Percentiles rank a stretch among this genome's conserved stretches.
phyloP scores from a whole-genome alignment of 2,888 invertebrate species.

The Eristalis pertinax region DNA sequence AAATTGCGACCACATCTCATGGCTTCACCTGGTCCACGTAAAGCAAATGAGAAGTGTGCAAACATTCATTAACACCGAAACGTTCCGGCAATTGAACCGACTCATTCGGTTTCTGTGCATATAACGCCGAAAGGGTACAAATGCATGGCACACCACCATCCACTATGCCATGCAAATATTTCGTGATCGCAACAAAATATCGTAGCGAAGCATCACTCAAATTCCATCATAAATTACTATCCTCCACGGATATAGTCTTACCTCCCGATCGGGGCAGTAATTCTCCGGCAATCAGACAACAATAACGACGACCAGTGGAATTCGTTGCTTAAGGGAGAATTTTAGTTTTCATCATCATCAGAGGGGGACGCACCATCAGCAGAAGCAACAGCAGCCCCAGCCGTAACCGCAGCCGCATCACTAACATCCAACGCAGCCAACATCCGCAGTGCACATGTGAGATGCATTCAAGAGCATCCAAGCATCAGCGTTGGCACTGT shows the following conservation, averaged over 20 bases:
- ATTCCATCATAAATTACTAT: conserved; percentile 57
- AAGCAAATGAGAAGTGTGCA: neutral
- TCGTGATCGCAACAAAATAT: conserved; percentile 32
- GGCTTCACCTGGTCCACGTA: neutral
- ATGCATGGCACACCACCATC: neutral
- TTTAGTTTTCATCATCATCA: conserved; percentile 62
- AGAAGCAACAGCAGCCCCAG: conserved; percentile 5
- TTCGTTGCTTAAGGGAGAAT: conserved; percentile 67
- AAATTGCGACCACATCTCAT: neutral
- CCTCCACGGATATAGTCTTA: neutral
- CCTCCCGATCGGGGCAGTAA: conserved; percentile 25
- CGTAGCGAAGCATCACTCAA: conserved; percentile 50
- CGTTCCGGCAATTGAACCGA: neutral
- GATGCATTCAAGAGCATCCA: conserved; percentile 32
- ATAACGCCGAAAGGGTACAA: neutral
- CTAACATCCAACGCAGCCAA: conserved; percentile 36
- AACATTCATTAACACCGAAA: neutral
- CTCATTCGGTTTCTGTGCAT: neutral
- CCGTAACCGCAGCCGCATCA: conserved; percentile 4
- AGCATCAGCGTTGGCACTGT: neutral
- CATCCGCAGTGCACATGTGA: conserved; percentile 50
- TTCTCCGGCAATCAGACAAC: conserved; percentile 61
- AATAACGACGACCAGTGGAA: conserved; percentile 66
- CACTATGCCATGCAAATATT: conserved; percentile 33
- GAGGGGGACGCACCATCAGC: conserved; percentile 6